Evolutionary conservation across 2,888 invertebrate species (phyloP).

Genomic region (Oligia fasciuncula): DNA sequence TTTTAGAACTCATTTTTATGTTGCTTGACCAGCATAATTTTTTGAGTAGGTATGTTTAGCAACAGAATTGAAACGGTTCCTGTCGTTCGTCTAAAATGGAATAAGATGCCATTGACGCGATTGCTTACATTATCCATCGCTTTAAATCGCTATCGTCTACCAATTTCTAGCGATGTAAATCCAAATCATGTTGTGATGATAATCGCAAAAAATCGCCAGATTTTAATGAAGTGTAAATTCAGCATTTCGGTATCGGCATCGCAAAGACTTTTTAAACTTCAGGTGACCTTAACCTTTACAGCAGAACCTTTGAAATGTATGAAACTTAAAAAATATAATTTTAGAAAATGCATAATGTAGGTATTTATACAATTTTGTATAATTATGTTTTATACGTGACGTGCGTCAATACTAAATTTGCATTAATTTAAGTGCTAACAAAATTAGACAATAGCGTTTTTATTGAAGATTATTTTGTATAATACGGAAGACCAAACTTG

Average conservation of each 20-base stretch:
- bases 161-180: conserved; percentile 13
- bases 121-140: conserved; percentile 10
- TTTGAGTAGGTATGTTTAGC: too few relatives aligned
- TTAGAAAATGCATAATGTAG: not conserved
- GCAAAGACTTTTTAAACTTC: not conserved
- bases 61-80: not conserved
- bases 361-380: not conserved
- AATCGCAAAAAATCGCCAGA: not conserved
- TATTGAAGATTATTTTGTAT: conserved; percentile 10
- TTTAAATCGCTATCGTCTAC: not conserved
- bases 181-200: not conserved
- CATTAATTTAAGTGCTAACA: conserved; percentile 6
- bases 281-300: conserved; percentile 1
- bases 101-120: not conserved
- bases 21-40: not conserved
- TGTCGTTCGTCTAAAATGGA: not conserved
- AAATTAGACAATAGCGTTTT: conserved; percentile 20
- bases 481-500: conserved; percentile 28
- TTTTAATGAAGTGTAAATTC: not conserved
- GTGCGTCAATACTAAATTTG: not conserved
- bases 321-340: not conserved
- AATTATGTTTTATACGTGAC: not conserved
- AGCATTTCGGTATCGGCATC: not conserved
- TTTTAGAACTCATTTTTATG: not conserved
- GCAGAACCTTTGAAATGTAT: not conserved